phyloP scores from a whole-genome alignment of 2,113 vertebrate genomes.

The human (Homo sapiens) region GRCh38 chrX:100382501-100383000 shows the following conservation, averaged over 20 bases:
- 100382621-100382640: conserved; percentile 72
- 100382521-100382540: conserved; percentile 61
- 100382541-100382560: conserved; percentile 54
- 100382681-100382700: conserved; percentile 36
- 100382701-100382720: conserved; percentile 70
- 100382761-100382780: conserved; percentile 43
- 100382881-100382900: conserved; percentile 29
- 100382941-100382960: conserved; percentile 19
- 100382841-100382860: conserved; percentile 38
- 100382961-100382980: conserved; percentile 4
- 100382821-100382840: conserved; percentile 13
- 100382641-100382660: conserved; percentile 65
- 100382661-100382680: conserved; percentile 67
- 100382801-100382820: conserved; percentile 45
- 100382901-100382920: conserved; percentile 16
- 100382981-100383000: background rate
- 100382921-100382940: background rate
- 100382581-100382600: conserved; percentile 69
- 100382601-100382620: conserved; percentile 67
- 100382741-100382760: conserved; percentile 55
- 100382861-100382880: conserved; percentile 33
- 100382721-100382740: conserved; percentile 60
- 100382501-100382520: conserved; percentile 64
- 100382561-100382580: conserved; percentile 63
- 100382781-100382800: background rate